phyloP scores from a whole-genome alignment of 2,113 vertebrate species.

The Xenus cinereus region DNA sequence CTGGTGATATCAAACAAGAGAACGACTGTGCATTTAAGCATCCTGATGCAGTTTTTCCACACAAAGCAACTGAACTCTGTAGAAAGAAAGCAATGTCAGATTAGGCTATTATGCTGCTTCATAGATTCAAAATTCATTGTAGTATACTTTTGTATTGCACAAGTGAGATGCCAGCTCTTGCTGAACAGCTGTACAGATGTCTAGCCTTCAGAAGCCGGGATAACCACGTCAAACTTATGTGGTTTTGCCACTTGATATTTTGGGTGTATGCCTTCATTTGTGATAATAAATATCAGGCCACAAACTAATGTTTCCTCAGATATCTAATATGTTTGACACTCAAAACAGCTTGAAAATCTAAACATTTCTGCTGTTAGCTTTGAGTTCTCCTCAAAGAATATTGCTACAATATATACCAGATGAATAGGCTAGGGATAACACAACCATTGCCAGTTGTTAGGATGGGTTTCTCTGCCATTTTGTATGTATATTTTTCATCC shows the following conservation, averaged over 20 bases:
- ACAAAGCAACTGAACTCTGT: neutral
- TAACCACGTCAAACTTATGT: constrained; percentile 21
- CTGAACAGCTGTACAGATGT: constrained; percentile 7
- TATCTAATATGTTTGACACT: constrained; percentile 19
- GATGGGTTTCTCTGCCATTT: neutral
- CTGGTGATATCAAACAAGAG: neutral
- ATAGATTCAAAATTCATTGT: neutral
- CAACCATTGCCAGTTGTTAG: neutral
- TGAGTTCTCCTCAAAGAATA: constrained; percentile 1
- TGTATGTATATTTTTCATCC: neutral
- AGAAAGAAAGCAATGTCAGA: neutral
- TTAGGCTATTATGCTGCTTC: neutral
- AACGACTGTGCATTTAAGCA: neutral
- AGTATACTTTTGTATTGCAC: neutral
- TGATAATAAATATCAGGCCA: constrained; percentile 55
- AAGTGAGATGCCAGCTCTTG: neutral
- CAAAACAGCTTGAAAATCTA: constrained; percentile 44
- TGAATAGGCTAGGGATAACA: neutral
- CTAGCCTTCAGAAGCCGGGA: neutral
- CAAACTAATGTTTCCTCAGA: constrained; percentile 12
- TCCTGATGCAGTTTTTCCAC: neutral
- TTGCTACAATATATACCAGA: constrained; percentile 9
- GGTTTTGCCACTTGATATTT: constrained; percentile 23
- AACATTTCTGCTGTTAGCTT: constrained; percentile 30
- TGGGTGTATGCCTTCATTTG: constrained; percentile 16